These are phyloP conservation scores for Ditylenchus dipsaci DNA, from an alignment of 1,140 invertebrate genomes.

Conservation along the genomic window DNA sequence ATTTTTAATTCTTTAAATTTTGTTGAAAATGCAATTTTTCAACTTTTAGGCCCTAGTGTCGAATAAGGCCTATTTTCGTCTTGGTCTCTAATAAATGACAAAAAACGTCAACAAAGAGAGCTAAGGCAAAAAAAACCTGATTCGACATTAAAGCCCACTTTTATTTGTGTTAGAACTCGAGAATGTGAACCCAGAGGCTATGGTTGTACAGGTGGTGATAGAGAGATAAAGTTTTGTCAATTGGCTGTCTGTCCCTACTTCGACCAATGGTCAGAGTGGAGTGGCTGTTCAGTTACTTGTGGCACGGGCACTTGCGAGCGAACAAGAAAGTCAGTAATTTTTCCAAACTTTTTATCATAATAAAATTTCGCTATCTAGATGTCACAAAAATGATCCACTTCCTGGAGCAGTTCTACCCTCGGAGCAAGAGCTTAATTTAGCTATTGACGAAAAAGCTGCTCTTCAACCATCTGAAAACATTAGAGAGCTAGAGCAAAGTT, in stretches of 20 bases:
- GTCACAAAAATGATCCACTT: background rate
- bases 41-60: too few species aligned
- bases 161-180: conserved; percentile 34
- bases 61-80: too few species aligned
- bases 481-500: conserved; percentile 1
- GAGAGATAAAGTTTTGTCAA: conserved; percentile 32
- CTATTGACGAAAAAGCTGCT: too few species aligned
- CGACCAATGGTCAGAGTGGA: conserved; percentile 31
- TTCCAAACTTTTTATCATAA: background rate
- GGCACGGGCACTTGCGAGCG: conserved; percentile 24
- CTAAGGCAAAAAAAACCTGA: too few species aligned
- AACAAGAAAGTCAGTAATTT: background rate
- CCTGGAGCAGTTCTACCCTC: background rate
- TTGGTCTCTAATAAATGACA: too few species aligned
- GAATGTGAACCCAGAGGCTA: conserved; percentile 24
- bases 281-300: conserved; percentile 28
- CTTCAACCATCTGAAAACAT: background rate
- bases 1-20: too few species aligned
- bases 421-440: background rate
- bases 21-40: too few species aligned
- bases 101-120: too few species aligned
- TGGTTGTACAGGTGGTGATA: conserved; percentile 32
- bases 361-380: background rate
- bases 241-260: conserved; percentile 34
- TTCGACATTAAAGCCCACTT: background rate